phyloP scores from a whole-genome alignment of 2,797 vertebrate species.

The Argya squamiceps region DNA sequence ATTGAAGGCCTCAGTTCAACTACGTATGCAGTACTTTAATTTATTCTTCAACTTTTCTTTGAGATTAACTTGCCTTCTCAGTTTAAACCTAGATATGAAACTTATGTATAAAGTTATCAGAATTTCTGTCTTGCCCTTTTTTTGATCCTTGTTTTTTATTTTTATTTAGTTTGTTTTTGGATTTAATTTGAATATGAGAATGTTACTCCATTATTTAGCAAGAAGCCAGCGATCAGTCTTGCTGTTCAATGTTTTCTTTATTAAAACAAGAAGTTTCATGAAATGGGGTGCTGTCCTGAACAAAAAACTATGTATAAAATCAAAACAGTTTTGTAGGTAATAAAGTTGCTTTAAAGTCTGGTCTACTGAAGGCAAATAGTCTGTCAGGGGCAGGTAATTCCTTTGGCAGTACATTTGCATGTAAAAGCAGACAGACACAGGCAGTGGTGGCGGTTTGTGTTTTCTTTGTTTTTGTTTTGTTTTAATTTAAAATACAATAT shows the following conservation, averaged over 20 bases:
- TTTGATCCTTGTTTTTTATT: neutral
- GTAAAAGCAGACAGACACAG: neutral
- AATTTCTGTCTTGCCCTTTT: neutral
- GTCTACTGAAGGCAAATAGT: neutral
- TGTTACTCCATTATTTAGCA: neutral
- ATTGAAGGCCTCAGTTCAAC: conserved; percentile 93
- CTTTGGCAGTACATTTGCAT: neutral
- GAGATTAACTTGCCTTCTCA: neutral
- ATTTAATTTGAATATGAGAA: neutral
- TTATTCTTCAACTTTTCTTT: neutral
- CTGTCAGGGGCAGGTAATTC: neutral
- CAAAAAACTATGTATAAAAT: neutral
- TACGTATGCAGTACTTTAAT: conserved; percentile 77
- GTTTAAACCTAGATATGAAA: neutral
- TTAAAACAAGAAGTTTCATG: neutral
- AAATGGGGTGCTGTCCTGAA: neutral
- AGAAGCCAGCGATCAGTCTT: neutral
- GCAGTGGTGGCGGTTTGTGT: neutral
- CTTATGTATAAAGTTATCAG: neutral
- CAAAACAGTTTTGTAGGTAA: neutral
- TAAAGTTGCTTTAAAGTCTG: neutral
- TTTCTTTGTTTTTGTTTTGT: neutral
- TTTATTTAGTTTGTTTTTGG: neutral
- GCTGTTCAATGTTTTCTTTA: neutral
- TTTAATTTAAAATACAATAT: neutral